Evolutionary conservation across 2,113 vertebrate species (phyloP).

Genomic region (Osmerus eperlanus): DNA sequence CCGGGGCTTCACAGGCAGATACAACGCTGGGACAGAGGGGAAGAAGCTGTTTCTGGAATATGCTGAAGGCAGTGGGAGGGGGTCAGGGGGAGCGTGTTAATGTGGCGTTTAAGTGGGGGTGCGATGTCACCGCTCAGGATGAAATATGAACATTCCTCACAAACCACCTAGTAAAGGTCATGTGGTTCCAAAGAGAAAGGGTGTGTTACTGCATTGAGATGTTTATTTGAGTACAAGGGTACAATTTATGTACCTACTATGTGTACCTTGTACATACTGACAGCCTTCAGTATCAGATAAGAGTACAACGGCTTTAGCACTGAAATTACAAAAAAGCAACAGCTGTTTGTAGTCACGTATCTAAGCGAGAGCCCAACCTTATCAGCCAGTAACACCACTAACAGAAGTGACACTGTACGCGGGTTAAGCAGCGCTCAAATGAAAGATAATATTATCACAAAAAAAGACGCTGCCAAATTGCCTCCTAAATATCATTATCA

Average conservation of each 20-base stretch:
- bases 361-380: no score
- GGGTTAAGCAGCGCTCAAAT: conserved; percentile 1
- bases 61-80: not conserved
- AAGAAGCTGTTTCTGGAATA: not conserved
- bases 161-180: conserved; percentile 1
- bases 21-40: not conserved
- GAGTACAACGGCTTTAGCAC: no score
- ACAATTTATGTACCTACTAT: no score
- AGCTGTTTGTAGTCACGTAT: no score
- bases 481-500: not conserved
- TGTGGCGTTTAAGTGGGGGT: conserved; percentile 36
- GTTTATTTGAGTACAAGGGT: not conserved
- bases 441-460: conserved; percentile 1
- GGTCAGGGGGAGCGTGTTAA: conserved; percentile 19
- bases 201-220: not conserved
- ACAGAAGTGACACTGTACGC: not conserved
- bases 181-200: no score
- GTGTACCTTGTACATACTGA: no score
- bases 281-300: not conserved
- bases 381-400: no score
- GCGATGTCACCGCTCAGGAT: conserved; percentile 38
- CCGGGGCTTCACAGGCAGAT: conserved; percentile 1
- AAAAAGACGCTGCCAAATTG: not conserved
- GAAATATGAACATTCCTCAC: conserved; percentile 27
- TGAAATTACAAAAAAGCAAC: no score